These are phyloP conservation scores for Drusus annulatus DNA, from an alignment of 1,140 invertebrate species.

Conservation along the genomic window DNA sequence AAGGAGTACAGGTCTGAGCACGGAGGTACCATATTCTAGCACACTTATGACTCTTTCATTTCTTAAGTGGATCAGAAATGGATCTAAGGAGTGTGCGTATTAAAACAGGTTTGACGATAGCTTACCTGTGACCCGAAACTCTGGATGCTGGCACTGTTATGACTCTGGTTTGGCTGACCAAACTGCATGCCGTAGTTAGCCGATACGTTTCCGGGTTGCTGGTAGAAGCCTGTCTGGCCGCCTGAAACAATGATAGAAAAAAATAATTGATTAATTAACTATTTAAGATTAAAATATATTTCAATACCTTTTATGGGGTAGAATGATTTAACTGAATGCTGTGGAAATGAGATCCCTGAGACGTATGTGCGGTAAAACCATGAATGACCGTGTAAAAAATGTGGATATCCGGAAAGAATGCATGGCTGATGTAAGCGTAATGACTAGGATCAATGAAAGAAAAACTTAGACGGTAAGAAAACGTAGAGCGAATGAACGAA, in stretches of 20 bases:
- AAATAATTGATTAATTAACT: too few species aligned
- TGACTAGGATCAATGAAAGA: too few species aligned
- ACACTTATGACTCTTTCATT: constrained; percentile 59
- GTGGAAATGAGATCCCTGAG: too few species aligned
- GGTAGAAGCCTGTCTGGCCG: constrained; percentile 56
- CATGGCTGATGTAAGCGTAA: too few species aligned
- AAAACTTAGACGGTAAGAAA: too few species aligned
- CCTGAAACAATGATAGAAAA: constrained; percentile 23
- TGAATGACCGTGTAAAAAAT: too few species aligned
- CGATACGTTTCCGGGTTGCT: constrained; percentile 55
- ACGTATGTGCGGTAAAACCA: too few species aligned
- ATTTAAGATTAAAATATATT: too few species aligned
- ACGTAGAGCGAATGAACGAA: too few species aligned
- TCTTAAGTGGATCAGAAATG: constrained; percentile 46
- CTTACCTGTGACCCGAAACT: constrained; percentile 52
- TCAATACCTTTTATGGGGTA: too few species aligned
- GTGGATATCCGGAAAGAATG: too few species aligned
- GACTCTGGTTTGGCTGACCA: constrained; percentile 54
- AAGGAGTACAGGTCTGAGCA: constrained; percentile 13
- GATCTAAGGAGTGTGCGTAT: constrained; percentile 58
- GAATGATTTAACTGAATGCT: not conserved
- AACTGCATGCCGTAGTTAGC: constrained; percentile 56
- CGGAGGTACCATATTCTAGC: constrained; percentile 56
- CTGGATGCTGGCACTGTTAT: constrained; percentile 54
- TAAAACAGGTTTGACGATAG: not conserved